Base-by-base conservation (phyloP, 2,888 invertebrate genomes). In the Ectemnius lituratus region DNA sequence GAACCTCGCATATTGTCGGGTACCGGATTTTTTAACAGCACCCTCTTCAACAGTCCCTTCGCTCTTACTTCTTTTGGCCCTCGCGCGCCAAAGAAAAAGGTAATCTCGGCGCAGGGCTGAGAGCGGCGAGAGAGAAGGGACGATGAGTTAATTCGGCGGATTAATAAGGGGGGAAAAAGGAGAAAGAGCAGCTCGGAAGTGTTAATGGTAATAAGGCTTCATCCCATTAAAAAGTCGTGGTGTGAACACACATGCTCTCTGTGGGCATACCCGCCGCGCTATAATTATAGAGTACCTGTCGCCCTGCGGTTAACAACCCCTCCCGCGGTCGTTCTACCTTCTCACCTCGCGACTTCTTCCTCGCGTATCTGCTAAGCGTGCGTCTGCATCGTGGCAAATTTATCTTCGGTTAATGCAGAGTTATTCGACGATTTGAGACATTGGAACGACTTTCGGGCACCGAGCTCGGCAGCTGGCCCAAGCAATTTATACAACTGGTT, bases 391-490 rank as follows among this genome's bases (percentile, higher is more conserved):
- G 61, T 67, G 20, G 60, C 57, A 47, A 37, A 37, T 37, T 37
- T 62, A 23, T 60, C 64, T 56, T 60, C 56, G 70, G 82, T 87
- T 87, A 86, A 86, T 87, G 81, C 84, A 84, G 79, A 86, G 85
- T 87, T 86, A 86, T 86, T 83, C 82, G 80, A 80, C 84, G 82
- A 86, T 86, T 87, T 86, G 83, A 87, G 86, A 85, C 84, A 88
- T 85, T 83, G 86, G 83, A 85, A 86, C 85, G 83, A 86, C 86
- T 86, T 86, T 87, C 86, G 81, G 80, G 70, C 78, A 71, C 66
- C 69, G 70, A 67, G 71, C 60, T 71, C 70, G 70, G 70, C 66
- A 71, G 73, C 68, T 65, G 70, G 79, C 47, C 69, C 70, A 62
- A 70, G 76, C 85, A 82, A 86, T 86, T 86, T 86, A 86, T 86